phyloP scores from a whole-genome alignment of 92 coral and sea anemone species.

The Anthopleura xanthogrammica region DNA sequence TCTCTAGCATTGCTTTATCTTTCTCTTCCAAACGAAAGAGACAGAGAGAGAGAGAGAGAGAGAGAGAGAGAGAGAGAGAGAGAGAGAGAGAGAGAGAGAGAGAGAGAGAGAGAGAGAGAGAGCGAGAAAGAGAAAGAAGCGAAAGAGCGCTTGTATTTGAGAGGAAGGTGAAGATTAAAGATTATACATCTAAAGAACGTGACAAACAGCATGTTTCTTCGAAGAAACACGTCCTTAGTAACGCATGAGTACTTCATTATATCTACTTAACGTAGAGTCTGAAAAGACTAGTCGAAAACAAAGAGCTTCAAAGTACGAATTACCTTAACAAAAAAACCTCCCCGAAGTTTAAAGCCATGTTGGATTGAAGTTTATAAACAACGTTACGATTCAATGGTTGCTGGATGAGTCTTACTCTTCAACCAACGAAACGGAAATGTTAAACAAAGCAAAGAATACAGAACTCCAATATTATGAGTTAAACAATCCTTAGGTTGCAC shows the following conservation, averaged over 20 bases:
- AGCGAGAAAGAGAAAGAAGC: background rate
- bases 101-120: too few species aligned
- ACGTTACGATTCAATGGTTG: constrained; percentile 7
- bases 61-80: background rate
- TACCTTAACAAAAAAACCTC: background rate
- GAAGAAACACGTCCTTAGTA: background rate
- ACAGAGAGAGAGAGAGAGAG: too few species aligned
- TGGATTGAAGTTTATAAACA: background rate
- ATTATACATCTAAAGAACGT: background rate
- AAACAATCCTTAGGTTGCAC: background rate
- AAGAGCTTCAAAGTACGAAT: background rate
- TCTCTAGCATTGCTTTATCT: too few species aligned
- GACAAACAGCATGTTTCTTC: background rate
- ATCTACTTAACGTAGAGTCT: background rate
- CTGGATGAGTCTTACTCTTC: background rate
- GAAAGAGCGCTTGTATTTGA: background rate
- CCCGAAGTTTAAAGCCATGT: background rate
- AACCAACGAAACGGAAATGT: constrained; percentile 22
- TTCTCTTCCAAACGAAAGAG: too few species aligned
- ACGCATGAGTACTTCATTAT: background rate
- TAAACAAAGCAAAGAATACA: constrained; percentile 3
- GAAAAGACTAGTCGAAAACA: background rate
- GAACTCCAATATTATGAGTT: constrained; percentile 7
- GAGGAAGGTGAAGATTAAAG: background rate
- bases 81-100: background rate